A percentile compares a stretch with the other conserved stretches of the same genome.
Evolutionary conservation across 2,113 vertebrate species (phyloP).

Genomic region (Pituophis catenifer): DNA sequence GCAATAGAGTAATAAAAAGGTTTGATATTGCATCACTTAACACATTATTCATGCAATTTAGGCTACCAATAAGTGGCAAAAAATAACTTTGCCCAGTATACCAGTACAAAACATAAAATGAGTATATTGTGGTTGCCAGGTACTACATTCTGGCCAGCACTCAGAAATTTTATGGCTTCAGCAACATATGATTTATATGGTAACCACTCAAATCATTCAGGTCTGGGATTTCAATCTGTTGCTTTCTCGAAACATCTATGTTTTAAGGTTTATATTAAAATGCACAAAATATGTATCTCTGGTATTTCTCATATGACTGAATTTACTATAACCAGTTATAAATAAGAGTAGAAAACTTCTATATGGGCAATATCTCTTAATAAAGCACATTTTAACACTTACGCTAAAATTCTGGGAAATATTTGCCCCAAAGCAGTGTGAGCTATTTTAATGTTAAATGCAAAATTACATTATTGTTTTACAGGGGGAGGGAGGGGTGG

Average conservation of each 20-base stretch:
- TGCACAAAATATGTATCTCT: neutral
- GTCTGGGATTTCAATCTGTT: neutral
- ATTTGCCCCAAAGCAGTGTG: neutral
- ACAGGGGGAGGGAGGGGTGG: too few relatives aligned
- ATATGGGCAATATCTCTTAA: neutral
- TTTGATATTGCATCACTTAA: neutral
- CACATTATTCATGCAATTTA: neutral
- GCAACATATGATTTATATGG: neutral
- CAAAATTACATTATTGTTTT: neutral
- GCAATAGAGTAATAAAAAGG: neutral
- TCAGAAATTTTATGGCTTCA: neutral
- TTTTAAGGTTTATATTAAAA: neutral
- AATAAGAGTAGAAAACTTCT: too few relatives aligned
- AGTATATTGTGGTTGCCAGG: neutral
- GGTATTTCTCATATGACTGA: too few relatives aligned
- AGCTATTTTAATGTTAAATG: neutral
- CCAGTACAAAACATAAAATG: neutral
- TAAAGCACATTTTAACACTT: neutral
- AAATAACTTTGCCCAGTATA: neutral
- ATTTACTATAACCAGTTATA: too few relatives aligned
- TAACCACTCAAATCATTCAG: neutral
- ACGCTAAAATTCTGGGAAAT: too few relatives aligned
- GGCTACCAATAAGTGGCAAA: neutral
- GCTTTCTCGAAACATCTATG: neutral
- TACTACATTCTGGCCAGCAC: neutral